Evolutionary conservation across 1,140 invertebrate genomes (phyloP), one percentile per base, ranked within the genome.

Genomic region (Steinernema feltiae): DNA sequence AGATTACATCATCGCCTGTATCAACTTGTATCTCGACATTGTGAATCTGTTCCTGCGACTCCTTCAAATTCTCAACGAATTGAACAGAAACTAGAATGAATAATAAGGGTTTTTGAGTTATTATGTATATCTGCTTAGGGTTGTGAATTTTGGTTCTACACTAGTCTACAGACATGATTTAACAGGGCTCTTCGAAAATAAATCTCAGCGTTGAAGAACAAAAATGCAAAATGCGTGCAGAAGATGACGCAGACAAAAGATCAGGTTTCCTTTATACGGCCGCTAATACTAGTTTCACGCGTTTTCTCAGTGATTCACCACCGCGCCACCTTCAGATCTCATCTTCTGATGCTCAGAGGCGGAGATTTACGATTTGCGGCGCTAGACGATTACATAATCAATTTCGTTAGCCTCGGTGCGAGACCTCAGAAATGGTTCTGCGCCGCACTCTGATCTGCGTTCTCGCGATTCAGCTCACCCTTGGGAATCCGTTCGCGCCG

Each of bases 21-120:
- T 89, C 71, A 87, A 86, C 70, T 87, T 89, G 7, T 89, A 89
- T 73, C 79, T 89, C 63, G 88, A 89, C 80, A 87, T 89, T 71
- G 85, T 89, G 76, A 88, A 88, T 77, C 85, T 89, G 30, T 89
- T 89, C 82, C 80, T 89, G 1, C 79, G 88, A 77, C 86, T 89
- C 69, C 83, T 89, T 0, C 79, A 88, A 69, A 83, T 84, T 72
- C 21, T 84, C 30, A 74, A 74, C 35, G 85, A 86, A 35, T 70
- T 81, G 27, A 85, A 86, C 63, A 53, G 84, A 70, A 84, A 85
- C 46, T 82, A 70, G 82, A 53, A 15, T 30, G 27, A 7, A 18
- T n/a, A 41, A 18, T 32, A 48, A 48, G 35, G 7, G 7, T 73
- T 32, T 73, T 24, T 18, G 35, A 7, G 30, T 31, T 32, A 21